phyloP scores from a whole-genome alignment of 1,140 invertebrate species.

The Popillia japonica region DNA sequence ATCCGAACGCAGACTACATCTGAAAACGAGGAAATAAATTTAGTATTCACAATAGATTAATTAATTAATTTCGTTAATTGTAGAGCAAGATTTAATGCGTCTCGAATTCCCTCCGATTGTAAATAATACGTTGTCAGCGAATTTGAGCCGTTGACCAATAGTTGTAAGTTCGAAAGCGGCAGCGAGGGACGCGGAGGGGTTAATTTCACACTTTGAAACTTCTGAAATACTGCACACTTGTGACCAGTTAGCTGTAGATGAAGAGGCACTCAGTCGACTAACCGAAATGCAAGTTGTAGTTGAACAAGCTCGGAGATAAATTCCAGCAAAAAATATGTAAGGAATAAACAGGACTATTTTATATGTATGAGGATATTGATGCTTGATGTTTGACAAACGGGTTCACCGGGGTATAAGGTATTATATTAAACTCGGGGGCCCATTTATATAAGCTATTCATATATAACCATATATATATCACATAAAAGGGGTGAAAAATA shows the following conservation, averaged over 20 bases:
- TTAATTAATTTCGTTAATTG: no score
- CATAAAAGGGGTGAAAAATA: conserved; percentile 27
- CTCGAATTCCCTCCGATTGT: background rate
- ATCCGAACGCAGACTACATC: conserved; percentile 88
- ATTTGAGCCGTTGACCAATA: no score
- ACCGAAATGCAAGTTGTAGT: no score
- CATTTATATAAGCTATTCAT: conserved; percentile 32
- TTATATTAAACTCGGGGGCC: background rate
- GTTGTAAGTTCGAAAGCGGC: background rate
- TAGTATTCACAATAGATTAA: no score
- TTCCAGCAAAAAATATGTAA: background rate
- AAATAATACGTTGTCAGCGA: background rate
- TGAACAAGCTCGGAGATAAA: no score
- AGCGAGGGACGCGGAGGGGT: background rate
- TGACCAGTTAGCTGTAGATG: background rate
- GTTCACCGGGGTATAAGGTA: background rate
- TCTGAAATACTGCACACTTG: conserved; percentile 1
- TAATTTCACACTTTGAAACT: conserved; percentile 1
- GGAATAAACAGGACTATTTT: background rate
- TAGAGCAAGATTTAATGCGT: background rate
- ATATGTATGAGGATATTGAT: background rate
- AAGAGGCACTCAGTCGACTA: no score
- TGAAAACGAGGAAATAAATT: no score
- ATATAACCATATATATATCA: no score
- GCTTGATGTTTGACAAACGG: background rate